Evolutionary conservation across 1,140 invertebrate genomes (phyloP).

Genomic region (Chlorops oryzae): DNA sequence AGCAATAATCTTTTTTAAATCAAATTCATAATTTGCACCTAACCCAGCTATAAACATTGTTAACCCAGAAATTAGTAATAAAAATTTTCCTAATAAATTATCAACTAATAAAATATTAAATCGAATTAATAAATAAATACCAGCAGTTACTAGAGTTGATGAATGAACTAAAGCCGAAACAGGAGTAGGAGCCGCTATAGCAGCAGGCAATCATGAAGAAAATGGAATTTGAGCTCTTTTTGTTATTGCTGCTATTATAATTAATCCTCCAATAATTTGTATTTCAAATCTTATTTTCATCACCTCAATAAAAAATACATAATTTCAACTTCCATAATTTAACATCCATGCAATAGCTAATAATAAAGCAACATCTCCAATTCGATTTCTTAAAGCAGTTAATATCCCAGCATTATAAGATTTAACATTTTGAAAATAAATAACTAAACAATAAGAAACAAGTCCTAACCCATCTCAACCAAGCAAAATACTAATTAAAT

Average conservation of each 20-base stretch:
- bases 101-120: conserved; percentile 49
- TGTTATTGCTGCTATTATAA: conserved; percentile 56
- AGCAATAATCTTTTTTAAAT: conserved; percentile 51
- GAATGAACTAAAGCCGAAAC: conserved; percentile 68
- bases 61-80: no score
- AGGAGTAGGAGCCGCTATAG: no score
- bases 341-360: no score
- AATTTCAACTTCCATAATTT: no score
- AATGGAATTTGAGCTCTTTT: conserved; percentile 70
- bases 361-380: conserved; percentile 57
- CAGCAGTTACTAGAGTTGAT: conserved; percentile 65
- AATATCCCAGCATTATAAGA: conserved; percentile 59
- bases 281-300: conserved; percentile 48
- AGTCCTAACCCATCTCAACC: conserved; percentile 65
- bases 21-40: no score
- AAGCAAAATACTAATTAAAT: conserved; percentile 61
- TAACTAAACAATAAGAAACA: no score
- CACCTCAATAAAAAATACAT: no score
- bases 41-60: no score
- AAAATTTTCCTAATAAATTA: conserved; percentile 32
- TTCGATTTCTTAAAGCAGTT: conserved; percentile 57
- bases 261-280: conserved; percentile 48
- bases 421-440: no score
- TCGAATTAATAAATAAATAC: conserved; percentile 64
- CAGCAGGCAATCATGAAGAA: no score